phyloP scores from a whole-genome alignment of 1,140 invertebrate genomes.

The Lanistes nyassanus region DNA sequence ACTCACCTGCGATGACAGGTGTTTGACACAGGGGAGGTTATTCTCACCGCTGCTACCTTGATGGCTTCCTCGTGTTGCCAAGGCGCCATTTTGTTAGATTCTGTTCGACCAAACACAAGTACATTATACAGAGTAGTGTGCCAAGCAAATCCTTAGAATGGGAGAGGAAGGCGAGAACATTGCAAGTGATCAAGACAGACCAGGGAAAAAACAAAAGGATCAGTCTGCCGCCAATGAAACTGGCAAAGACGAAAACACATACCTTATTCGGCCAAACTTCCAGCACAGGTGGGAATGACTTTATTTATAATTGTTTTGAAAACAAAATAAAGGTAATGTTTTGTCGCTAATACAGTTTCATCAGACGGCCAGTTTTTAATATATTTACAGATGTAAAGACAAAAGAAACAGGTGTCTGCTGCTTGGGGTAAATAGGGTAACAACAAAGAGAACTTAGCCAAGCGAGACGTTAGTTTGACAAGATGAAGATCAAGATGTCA shows the following conservation, averaged over 20 bases:
- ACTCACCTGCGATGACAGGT: conserved; percentile 23
- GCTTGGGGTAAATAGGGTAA: too few species aligned
- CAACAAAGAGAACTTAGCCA: too few species aligned
- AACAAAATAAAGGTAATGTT: too few species aligned
- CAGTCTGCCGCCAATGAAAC: not conserved
- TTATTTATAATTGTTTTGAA: too few species aligned
- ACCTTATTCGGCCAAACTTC: conserved; percentile 58
- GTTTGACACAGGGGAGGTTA: conserved; percentile 7
- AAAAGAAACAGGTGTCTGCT: too few species aligned
- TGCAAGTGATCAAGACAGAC: not conserved
- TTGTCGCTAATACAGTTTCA: too few species aligned
- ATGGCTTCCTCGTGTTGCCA: conserved; percentile 18
- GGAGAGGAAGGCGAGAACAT: not conserved
- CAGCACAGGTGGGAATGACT: conserved; percentile 50
- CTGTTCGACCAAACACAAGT: not conserved
- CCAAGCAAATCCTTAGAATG: not conserved
- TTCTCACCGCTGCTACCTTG: not conserved
- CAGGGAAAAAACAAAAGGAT: not conserved
- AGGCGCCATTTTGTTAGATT: conserved; percentile 14
- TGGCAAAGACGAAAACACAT: conserved; percentile 44
- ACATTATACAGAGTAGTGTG: too few species aligned
- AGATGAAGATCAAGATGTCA: too few species aligned
- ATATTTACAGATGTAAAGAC: too few species aligned
- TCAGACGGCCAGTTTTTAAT: too few species aligned
- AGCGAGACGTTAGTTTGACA: too few species aligned